Base-by-base conservation (phyloP, 1,140 invertebrate genomes). In the Sycophaga agraensis region DNA sequence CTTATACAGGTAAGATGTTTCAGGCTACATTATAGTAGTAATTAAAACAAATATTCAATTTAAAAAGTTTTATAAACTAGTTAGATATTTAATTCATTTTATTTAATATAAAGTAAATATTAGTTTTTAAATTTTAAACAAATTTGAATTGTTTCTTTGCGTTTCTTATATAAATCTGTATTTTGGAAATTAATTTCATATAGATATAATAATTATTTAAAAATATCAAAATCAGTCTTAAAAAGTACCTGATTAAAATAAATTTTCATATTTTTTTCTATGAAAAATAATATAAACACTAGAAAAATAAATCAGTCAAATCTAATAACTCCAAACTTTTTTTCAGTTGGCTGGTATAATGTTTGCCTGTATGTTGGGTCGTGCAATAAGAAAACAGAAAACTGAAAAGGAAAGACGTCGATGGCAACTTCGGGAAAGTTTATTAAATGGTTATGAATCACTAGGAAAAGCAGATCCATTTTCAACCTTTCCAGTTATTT, bases 321-420 rank as follows among this genome's bases (percentile, higher is more conserved):
- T 12, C 34, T 37, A 37, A 37, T n/a, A n/a, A n/a, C n/a, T n/a
- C n/a, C n/a, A n/a, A n/a, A 12, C 2, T 12, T 3, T 37, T 65
- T 66, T 45, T 22, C 82, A 95, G 90, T 74, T 94, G 39, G 84
- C 94, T 66, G 93, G 93, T 50, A 89, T 95, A 17, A 84, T 93
- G 57, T 94, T 93, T 70, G 90, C 93, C 4, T 90, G 90, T 73
- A 91, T 91, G 78, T 77, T 96, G 72, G 92, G 89, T 45, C 87
- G 87, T 68, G 87, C 90, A 0, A 89, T 96, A 68, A 87, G 91
- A 63, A 87, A 88, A 67, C 88, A 93, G 64, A 91, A 91, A 71
- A 87, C 85, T 1, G 86, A 89, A 64, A 84, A 86, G 40, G 87
- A 88, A 66, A 84, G 85, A 48, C 84, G 87, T 42, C 84, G 84